A percentile compares a stretch with the other conserved stretches of the same genome.
Conservation (phyloP, 2,797 vertebrate genomes). For the Mus spretus region DNA sequence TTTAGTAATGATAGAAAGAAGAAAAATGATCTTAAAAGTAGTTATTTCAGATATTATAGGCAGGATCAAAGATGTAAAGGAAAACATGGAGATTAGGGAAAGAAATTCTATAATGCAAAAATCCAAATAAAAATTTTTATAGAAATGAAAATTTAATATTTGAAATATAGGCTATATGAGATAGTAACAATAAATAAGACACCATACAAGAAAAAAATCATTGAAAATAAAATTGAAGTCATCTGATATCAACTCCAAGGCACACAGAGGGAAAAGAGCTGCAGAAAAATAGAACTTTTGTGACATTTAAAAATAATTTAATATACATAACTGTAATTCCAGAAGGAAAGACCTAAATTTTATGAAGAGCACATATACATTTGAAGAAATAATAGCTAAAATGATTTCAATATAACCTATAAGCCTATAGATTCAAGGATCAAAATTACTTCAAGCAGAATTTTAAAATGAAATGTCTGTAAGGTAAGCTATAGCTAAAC, state of each 20-base stretch:
- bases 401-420: neutral
- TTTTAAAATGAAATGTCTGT: neutral
- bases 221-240: neutral
- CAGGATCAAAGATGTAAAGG: neutral
- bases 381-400: neutral
- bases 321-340: neutral
- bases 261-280: neutral
- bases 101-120: neutral
- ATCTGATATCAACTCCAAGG: neutral
- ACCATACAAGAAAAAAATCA: neutral
- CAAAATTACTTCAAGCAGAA: neutral
- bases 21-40: neutral
- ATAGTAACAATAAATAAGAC: neutral
- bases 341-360: neutral
- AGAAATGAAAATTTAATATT: neutral
- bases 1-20: neutral
- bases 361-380: neutral
- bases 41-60: neutral
- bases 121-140: neutral
- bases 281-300: neutral
- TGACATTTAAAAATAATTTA: neutral
- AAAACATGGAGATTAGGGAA: neutral
- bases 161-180: neutral
- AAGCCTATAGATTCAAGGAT: neutral
- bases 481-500: neutral